These are phyloP conservation scores for Julus scandinavius DNA, from an alignment of 2,888 invertebrate genomes.

Conservation along the genomic window DNA sequence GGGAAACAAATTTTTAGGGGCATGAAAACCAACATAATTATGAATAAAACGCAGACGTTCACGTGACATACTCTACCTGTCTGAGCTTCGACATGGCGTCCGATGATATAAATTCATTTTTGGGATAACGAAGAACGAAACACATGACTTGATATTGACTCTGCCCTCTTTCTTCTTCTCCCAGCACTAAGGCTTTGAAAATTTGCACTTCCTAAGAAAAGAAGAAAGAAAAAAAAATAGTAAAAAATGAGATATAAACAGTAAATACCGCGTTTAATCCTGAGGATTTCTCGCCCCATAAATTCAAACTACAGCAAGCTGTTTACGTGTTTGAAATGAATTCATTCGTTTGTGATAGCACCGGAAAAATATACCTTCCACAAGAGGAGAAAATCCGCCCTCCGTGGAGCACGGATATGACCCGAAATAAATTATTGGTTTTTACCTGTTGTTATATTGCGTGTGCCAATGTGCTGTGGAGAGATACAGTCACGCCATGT, in stretches of 20 bases:
- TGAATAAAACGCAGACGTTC: not conserved
- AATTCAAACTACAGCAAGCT: slow-evolving; percentile 13
- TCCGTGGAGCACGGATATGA: not conserved
- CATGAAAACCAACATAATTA: no score
- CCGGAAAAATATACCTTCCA: slow-evolving; percentile 2
- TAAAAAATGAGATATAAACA: not conserved
- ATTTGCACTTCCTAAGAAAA: slow-evolving; percentile 86
- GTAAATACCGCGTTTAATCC: slow-evolving; percentile 3
- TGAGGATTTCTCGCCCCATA: not conserved
- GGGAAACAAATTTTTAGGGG: no score
- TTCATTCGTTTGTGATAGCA: not conserved
- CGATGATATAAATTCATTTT: slow-evolving; percentile 88
- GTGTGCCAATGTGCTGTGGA: slow-evolving; percentile 2
- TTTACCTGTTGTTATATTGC: slow-evolving; percentile 15
- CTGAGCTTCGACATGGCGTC: slow-evolving; percentile 96
- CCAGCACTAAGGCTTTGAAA: slow-evolving; percentile 86
- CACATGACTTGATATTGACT: slow-evolving; percentile 89
- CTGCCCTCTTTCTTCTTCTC: slow-evolving; percentile 92
- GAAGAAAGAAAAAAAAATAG: slow-evolving; percentile 49
- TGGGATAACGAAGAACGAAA: slow-evolving; percentile 88
- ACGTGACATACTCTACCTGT: slow-evolving; percentile 72
- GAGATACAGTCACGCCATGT: slow-evolving; percentile 9
- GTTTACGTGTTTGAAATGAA: not conserved
- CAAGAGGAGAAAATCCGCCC: not conserved
- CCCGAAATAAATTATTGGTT: slow-evolving; percentile 33